Base-by-base conservation (phyloP, 2,113 vertebrate genomes). In the Psephotus haematonotus region DNA sequence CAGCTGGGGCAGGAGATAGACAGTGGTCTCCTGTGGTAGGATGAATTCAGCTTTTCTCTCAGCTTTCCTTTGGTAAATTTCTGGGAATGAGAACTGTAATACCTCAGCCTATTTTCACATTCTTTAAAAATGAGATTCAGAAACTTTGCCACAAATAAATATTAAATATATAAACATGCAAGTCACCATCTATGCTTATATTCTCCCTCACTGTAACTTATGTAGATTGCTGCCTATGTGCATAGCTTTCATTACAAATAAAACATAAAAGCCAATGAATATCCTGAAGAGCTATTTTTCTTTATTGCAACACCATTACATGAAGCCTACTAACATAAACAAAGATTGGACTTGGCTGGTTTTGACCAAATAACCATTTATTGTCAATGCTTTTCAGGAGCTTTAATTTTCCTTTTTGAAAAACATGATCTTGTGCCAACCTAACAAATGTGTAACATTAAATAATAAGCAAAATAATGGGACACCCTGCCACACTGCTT, bases 311-410 rank as follows among this genome's bases (percentile, higher is more conserved):
- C 75, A 82, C 52, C 49, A 94, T 82, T 95, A 97, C 76, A 92
- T 11, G 70, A 89, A 71, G 68, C 76, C 87, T 91, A 91, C 95
- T 90, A 95, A 95, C 92, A 92, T 84, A 93, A 95, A 96, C 92
- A 95, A 95, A 97, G 96, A 97, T 97, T 95, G 95, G 96, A 89
- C 90, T 95, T 13, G 82, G 94, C 91, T 93, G 67, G 47, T 96
- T 92, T 82, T 86, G 81, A 97, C 79, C 91, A 97, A 97, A 97
- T 95, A 97, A 90, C 91, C 79, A 91, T 96, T 97, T 97, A 94
- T 89, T 93, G 87, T 93, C 87, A 77, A 84, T 79, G 86, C 65
- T 86, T 96, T 97, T 97, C 85, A 85, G 80, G 50, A 75, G 94
- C 87, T 94, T 97, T 96, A 80, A 95, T 97, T 97, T 95, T 90